A percentile compares a stretch with the other conserved stretches of the same genome.
Evolutionary conservation across 2,888 invertebrate species (phyloP).

Genomic region (Apotomis capreana): DNA sequence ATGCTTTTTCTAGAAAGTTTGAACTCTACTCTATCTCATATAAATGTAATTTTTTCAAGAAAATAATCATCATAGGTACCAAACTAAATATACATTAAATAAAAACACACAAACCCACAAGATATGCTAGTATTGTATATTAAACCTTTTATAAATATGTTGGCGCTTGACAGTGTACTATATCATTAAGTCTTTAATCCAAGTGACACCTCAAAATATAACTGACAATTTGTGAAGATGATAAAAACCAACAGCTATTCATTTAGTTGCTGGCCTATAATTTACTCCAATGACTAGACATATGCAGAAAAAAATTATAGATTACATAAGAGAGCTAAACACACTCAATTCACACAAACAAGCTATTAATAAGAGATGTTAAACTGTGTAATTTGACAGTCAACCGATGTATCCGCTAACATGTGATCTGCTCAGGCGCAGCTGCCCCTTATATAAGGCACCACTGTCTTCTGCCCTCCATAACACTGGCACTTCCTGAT

Average conservation of each 20-base stretch:
- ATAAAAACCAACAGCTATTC: conserved; percentile 44
- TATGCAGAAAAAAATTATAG: conserved; percentile 50
- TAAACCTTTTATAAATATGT: conserved; percentile 1
- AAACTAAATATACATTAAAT: no score
- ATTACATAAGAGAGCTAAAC: conserved; percentile 44
- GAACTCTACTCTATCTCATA: no score
- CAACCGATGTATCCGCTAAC: conserved; percentile 41
- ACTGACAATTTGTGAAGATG: conserved; percentile 36
- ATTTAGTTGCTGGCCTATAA: conserved; percentile 47
- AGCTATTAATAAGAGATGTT: conserved; percentile 56
- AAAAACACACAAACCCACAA: background rate
- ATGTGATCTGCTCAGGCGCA: conserved; percentile 41
- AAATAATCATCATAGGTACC: no score
- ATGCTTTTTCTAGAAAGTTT: no score
- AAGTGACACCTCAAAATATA: conserved; percentile 49
- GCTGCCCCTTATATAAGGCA: conserved; percentile 54
- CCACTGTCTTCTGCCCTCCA: conserved; percentile 3
- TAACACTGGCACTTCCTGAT: conserved; percentile 20
- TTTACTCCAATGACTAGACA: conserved; percentile 59
- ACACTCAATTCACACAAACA: conserved; percentile 50
- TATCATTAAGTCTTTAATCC: conserved; percentile 39
- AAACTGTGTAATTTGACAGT: conserved; percentile 55
- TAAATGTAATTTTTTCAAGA: no score
- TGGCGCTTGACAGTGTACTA: background rate
- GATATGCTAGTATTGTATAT: background rate